Base-by-base conservation (phyloP, 2,113 vertebrate genomes). In the Dromaius novaehollandiae region DNA sequence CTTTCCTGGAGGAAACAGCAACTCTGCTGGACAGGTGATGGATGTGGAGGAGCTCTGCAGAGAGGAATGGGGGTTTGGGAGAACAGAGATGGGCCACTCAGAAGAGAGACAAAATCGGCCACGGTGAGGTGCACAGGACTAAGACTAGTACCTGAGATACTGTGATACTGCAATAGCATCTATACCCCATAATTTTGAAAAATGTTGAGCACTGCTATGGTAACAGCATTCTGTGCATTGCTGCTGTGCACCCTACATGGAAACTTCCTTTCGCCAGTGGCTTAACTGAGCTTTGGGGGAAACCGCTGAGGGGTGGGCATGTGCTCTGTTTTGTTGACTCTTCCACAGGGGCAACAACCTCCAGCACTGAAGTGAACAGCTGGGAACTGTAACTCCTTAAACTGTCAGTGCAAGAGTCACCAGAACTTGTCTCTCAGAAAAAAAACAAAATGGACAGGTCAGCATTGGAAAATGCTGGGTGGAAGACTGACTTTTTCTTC, bases 11-110 rank as follows among this genome's bases (percentile, higher is more conserved):
- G 13, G 42, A 20, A 73, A 36, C 36, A 53, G n/a, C n/a, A 38
- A 30, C 24, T 21, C n/a, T 53, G 25, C 26, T 53, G 50, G n/a
- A n/a, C 36, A 28, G 68, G 21, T 22, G 46, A 15, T 11, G 11
- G 68, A 25, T 26, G 26, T 15, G 70, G 50, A 55, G n/a, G 50
- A 53, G 26, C 18, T 7, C 30, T 1, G 2, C 7, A 5, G 15
- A 88, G n/a, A 77, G 3, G n/a, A 90, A 69, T 4, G 2, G 13
- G 4, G 5, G 1, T 6, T 55, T 65, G 21, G 8, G 21, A 69
- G 2, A 9, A 14, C 12, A 84, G 19, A 81, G 8, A 2, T 30
- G 16, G 7, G 5, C 6, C 0, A 0, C 46, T 58, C 81, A 66
- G 46, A 13, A 83, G 65, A 82, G 38, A 91, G 10, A 58, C 0